These are phyloP conservation scores for Cecropterus lyciades DNA, from an alignment of 1,140 invertebrate species.

Conservation along the genomic window DNA sequence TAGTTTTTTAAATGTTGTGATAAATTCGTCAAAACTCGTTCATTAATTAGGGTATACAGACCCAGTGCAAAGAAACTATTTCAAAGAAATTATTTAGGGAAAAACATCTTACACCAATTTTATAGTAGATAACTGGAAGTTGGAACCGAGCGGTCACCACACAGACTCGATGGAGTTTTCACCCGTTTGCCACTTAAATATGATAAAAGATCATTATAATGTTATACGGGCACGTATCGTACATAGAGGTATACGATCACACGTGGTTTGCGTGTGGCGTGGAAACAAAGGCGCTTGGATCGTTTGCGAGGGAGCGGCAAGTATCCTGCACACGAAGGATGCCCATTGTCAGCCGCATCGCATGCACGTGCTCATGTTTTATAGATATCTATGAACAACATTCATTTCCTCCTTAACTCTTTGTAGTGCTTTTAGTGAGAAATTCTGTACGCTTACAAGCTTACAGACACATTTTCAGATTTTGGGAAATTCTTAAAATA, in stretches of 20 bases:
- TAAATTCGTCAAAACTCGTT: too few species aligned
- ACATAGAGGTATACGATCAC: neutral
- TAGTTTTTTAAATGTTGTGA: too few species aligned
- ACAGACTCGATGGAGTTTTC: too few species aligned
- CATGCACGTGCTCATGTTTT: conserved; percentile 33
- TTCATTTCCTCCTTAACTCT: conserved; percentile 26
- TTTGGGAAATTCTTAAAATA: too few species aligned
- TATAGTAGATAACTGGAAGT: too few species aligned
- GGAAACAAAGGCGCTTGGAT: conserved; percentile 25
- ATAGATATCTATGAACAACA: conserved; percentile 28
- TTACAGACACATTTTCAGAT: neutral
- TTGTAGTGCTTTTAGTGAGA: conserved; percentile 25
- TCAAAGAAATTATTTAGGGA: too few species aligned
- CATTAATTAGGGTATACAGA: too few species aligned
- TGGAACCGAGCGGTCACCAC: too few species aligned
- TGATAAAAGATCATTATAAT: neutral
- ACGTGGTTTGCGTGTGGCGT: conserved; percentile 25
- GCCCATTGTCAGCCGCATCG: conserved; percentile 26
- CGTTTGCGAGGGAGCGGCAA: conserved; percentile 14
- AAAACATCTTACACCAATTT: too few species aligned
- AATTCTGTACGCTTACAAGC: conserved; percentile 18
- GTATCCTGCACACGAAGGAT: conserved; percentile 35
- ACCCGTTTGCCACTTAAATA: too few species aligned
- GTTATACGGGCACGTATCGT: neutral
- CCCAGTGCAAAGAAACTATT: too few species aligned